phyloP scores from a whole-genome alignment of 2,888 invertebrate genomes.

The Plemyria rubiginata region DNA sequence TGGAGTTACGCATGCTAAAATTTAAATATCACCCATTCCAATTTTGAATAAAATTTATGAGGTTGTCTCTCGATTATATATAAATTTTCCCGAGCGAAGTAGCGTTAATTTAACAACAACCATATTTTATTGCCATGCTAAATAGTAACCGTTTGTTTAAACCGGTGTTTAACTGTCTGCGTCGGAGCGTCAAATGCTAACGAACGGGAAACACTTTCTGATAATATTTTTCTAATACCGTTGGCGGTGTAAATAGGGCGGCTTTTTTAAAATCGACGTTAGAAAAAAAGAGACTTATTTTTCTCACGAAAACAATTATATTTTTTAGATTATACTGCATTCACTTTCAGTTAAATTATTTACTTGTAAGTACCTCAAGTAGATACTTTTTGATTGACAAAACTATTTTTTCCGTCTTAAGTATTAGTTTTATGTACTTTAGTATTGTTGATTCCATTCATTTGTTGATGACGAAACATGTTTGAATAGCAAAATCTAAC shows the following conservation, averaged over 20 bases:
- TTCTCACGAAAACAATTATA: background rate
- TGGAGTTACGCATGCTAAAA: background rate
- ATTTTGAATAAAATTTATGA: conserved; percentile 3
- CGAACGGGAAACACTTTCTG: conserved; percentile 56
- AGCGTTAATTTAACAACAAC: conserved; percentile 49
- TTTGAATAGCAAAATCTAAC: conserved; percentile 18
- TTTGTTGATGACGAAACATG: background rate
- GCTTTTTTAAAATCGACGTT: background rate
- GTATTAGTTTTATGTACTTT: too few species aligned
- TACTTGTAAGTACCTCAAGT: too few species aligned
- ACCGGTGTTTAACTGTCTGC: conserved; percentile 71
- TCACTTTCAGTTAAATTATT: too few species aligned
- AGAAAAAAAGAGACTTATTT: background rate
- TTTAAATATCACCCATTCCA: background rate
- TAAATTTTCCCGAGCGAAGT: conserved; percentile 26
- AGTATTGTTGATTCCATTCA: too few species aligned
- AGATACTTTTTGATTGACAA: too few species aligned
- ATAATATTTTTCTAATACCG: conserved; percentile 45
- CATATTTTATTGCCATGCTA: conserved; percentile 45
- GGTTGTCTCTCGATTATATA: background rate
- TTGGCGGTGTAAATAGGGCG: conserved; percentile 7
- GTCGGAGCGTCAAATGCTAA: conserved; percentile 64
- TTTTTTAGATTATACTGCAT: too few species aligned
- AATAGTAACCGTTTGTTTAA: conserved; percentile 58
- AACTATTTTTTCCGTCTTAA: too few species aligned